These are phyloP conservation scores for Falco columbarius DNA, from an alignment of 2,797 vertebrate genomes.

Conservation along the genomic window DNA sequence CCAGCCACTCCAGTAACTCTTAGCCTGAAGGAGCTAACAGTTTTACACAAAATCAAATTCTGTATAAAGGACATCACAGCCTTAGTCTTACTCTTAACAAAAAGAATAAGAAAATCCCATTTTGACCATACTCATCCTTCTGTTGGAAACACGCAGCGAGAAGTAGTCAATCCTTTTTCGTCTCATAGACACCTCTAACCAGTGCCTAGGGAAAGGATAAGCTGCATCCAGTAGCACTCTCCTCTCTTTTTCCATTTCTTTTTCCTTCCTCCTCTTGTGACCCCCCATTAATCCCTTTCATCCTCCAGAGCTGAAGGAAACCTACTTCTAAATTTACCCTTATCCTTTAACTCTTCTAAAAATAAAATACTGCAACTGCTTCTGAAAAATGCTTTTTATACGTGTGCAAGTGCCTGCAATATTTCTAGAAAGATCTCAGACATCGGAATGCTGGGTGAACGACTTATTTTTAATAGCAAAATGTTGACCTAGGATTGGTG, in stretches of 20 bases:
- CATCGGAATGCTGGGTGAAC: not conserved
- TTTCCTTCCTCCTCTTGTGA: slow-evolving; percentile 9
- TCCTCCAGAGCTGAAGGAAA: slow-evolving; percentile 36
- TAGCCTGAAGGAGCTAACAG: not conserved
- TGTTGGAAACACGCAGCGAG: not conserved
- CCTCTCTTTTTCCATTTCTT: slow-evolving; percentile 9
- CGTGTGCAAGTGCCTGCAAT: not conserved
- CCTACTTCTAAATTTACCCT: slow-evolving; percentile 4
- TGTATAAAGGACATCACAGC: not conserved
- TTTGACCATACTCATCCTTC: slow-evolving; percentile 10
- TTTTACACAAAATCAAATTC: slow-evolving; percentile 5
- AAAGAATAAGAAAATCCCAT: slow-evolving; percentile 24
- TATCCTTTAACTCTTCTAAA: slow-evolving; percentile 16
- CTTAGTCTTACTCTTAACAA: slow-evolving; percentile 15
- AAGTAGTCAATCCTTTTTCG: not conserved
- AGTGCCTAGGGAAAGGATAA: slow-evolving; percentile 60
- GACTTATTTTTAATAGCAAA: slow-evolving; percentile 26
- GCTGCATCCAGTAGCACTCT: not conserved
- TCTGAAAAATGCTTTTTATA: not conserved
- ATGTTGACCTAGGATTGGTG: not conserved
- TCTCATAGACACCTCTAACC: not conserved
- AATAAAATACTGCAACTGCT: not conserved
- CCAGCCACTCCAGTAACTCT: not conserved
- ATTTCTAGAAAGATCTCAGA: not conserved
- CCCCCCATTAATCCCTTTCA: slow-evolving; percentile 44